Evolutionary conservation across 2,888 invertebrate species (phyloP).

Genomic region (Gisinianus flammeolus): DNA sequence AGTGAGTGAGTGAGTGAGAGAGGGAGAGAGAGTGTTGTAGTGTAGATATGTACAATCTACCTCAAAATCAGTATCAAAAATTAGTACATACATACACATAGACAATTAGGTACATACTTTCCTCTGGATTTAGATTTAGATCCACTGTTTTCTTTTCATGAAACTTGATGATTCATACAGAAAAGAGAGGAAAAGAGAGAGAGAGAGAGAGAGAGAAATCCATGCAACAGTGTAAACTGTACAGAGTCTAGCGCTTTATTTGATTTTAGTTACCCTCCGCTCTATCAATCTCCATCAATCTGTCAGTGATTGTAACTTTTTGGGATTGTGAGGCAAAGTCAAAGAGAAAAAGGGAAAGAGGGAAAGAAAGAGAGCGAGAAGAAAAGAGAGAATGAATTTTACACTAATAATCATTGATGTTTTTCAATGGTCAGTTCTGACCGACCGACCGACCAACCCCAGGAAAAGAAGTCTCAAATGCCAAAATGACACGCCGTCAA

Average conservation of each 20-base stretch:
- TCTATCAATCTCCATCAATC: conserved; percentile 15
- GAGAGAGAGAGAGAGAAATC: not conserved
- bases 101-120: not conserved
- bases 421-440: not conserved
- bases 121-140: no score
- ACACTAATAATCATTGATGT: not conserved
- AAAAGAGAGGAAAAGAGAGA: not conserved
- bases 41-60: no score
- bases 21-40: no score
- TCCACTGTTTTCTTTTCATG: not conserved
- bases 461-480: no score
- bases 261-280: conserved; percentile 2
- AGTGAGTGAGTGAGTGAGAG: no score
- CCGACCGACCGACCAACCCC: no score
- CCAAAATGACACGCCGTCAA: not conserved
- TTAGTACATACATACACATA: not conserved
- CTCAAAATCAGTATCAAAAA: no score
- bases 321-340: not conserved
- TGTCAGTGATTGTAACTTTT: not conserved
- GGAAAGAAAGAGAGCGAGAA: not conserved
- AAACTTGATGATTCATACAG: not conserved
- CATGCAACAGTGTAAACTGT: not conserved
- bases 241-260: not conserved
- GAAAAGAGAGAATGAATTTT: not conserved
- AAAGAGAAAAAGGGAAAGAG: not conserved